These are phyloP conservation scores for Empis livida DNA, from an alignment of 2,888 invertebrate genomes.

Conservation along the genomic window DNA sequence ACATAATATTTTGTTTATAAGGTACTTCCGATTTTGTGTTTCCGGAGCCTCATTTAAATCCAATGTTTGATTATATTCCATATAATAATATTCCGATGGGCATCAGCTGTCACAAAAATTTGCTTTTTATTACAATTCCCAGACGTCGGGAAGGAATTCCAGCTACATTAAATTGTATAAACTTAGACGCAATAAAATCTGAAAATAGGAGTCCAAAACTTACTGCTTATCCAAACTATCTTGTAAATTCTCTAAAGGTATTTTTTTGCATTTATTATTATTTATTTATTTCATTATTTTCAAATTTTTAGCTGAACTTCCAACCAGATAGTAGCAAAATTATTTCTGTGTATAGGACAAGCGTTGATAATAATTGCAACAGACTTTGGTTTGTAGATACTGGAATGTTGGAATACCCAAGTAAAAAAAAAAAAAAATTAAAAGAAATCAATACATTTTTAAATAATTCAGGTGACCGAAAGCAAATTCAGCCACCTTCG, in stretches of 20 bases:
- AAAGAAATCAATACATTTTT: not conserved
- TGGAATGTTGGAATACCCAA: slow-evolving; percentile 53
- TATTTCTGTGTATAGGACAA: slow-evolving; percentile 58
- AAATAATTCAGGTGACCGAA: not conserved
- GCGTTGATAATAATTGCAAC: slow-evolving; percentile 51
- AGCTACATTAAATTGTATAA: slow-evolving; percentile 42
- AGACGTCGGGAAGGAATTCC: slow-evolving; percentile 52
- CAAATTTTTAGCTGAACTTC: slow-evolving; percentile 7
- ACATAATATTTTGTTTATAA: too few relatives aligned
- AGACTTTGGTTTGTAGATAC: slow-evolving; percentile 71
- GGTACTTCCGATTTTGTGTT: not conserved
- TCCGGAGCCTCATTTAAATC: not conserved
- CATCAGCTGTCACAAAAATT: slow-evolving; percentile 35
- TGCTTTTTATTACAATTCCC: slow-evolving; percentile 59
- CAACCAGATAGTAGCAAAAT: slow-evolving; percentile 26
- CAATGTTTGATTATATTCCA: slow-evolving; percentile 19
- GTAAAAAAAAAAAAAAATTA: slow-evolving; percentile 32
- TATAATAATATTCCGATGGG: slow-evolving; percentile 36
- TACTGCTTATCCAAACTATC: slow-evolving; percentile 27
- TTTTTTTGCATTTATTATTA: not conserved
- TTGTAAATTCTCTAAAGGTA: slow-evolving; percentile 23
- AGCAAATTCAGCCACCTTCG: slow-evolving; percentile 43
- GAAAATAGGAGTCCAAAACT: slow-evolving; percentile 24
- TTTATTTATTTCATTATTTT: not conserved
- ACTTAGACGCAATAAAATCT: slow-evolving; percentile 26